Conservation (phyloP, 53 echinoderm and acorn worm genomes). For the Temnopleurus reevesii region DNA sequence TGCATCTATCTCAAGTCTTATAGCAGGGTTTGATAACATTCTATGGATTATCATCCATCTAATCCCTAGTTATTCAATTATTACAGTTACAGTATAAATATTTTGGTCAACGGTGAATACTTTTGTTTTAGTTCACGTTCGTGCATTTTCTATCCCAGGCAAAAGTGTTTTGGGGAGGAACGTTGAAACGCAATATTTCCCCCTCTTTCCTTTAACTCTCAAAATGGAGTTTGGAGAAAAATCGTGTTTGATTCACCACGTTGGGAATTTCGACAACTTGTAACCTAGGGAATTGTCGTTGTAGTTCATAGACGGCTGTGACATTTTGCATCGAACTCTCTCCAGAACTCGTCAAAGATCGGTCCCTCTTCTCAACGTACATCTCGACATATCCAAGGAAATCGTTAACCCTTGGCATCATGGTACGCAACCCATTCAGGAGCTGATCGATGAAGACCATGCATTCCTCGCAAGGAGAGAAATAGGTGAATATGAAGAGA, state of each 20-base stretch:
- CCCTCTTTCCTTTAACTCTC: too few relatives aligned
- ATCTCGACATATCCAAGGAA: slow-evolving; percentile 45
- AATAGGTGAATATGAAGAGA: slow-evolving; percentile 36
- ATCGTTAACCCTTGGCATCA: neutral
- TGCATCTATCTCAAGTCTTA: too few relatives aligned
- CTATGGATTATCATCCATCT: too few relatives aligned
- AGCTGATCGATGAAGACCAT: slow-evolving; percentile 31
- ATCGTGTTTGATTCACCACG: neutral
- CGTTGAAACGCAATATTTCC: too few relatives aligned
- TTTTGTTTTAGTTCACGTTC: too few relatives aligned
- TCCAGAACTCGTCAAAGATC: neutral
- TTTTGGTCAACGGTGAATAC: too few relatives aligned
- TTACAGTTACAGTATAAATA: too few relatives aligned
- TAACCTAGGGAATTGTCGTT: neutral
- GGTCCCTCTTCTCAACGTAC: slow-evolving; percentile 33
- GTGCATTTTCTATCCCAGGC: too few relatives aligned
- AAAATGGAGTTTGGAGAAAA: neutral
- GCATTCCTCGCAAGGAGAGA: slow-evolving; percentile 34
- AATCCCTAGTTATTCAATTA: too few relatives aligned
- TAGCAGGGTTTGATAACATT: too few relatives aligned
- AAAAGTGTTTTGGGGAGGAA: too few relatives aligned
- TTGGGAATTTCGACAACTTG: slow-evolving; percentile 34
- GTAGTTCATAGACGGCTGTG: neutral
- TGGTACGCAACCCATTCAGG: neutral
- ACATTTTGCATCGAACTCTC: neutral